Base-by-base conservation (phyloP, 2,797 vertebrate genomes). In the Lindbergichthys nudifrons region DNA sequence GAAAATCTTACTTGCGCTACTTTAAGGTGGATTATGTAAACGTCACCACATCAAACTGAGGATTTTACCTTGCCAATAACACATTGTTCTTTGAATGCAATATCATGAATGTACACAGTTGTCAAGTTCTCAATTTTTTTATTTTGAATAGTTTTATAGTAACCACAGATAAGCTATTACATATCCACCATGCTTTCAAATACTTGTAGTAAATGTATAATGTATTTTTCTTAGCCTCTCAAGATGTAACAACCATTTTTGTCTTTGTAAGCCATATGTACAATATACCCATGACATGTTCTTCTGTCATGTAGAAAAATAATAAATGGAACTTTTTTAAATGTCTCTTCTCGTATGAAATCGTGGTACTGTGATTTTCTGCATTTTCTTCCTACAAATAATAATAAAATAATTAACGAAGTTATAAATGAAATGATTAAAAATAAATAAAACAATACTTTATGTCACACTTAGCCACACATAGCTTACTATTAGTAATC, bases 81-180 rank as follows among this genome's bases (percentile, higher is more conserved):
- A 13, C 2, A 26, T 14, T 65, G 36, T 62, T 69, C 32, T 70
- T 72, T 14, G 46, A 74, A 73, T 69, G 57, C 53, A 65, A 47
- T 70, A 52, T 54, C 32, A 63, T 53, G 1, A 30, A 81, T 85
- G 75, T 86, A 86, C 73, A 79, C 70, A 71, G 47, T 79, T 62
- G 71, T 73, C 65, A 74, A 79, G 82, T 86, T 90, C 80, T 90
- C 87, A 81, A 39, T 80, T 69, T 83, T 80, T 72, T 66, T 59
- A 74, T 83, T 60, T 73, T 51, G 18, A 80, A 68, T 10, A 42
- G 56, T 77, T 85, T 77, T 57, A 70, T 61, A 70, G n/a, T 70
- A 86, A 83, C 79, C 81, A 89, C 80, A 87, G 48, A 92, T 91
- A 92, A 92, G 85, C 85, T 89, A 72, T 73, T 4, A 62, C 69